These are phyloP conservation scores for Leptodactylus fuscus DNA, from an alignment of 2,113 vertebrate species.

Conservation along the genomic window DNA sequence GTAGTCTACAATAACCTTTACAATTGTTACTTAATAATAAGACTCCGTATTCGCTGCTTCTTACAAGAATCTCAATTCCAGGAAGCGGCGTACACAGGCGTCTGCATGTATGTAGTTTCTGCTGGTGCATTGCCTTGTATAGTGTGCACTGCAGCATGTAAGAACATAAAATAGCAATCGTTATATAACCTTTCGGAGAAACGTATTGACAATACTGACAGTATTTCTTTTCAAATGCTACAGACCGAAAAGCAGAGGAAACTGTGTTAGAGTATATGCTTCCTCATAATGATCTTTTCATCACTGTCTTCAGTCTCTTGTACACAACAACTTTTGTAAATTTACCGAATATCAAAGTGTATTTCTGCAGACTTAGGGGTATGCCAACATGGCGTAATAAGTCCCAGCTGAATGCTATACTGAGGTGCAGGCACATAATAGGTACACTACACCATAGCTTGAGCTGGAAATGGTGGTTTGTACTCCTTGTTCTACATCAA, in stretches of 20 bases:
- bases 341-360: not conserved
- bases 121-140: not conserved
- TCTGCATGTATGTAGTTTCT: not conserved
- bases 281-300: constrained; percentile 4
- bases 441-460: not conserved
- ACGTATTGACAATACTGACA: constrained; percentile 28
- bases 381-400: not conserved
- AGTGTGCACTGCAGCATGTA: constrained; percentile 13
- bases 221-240: constrained; percentile 29
- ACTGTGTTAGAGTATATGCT: not conserved
- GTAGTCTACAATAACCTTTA: no score
- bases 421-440: not conserved
- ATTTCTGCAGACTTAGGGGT: not conserved
- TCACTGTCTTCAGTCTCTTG: not conserved
- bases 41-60: no score
- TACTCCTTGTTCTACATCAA: not conserved
- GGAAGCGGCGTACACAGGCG: not conserved
- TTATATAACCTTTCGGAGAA: constrained; percentile 22
- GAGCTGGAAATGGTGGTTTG: not conserved
- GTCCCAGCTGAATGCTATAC: not conserved
- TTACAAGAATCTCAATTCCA: not conserved
- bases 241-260: not conserved
- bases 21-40: no score
- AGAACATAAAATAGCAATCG: constrained; percentile 3
- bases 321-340: not conserved